These are phyloP conservation scores for Pavo muticus DNA, from an alignment of 2,113 vertebrate species.

Conservation along the genomic window DNA sequence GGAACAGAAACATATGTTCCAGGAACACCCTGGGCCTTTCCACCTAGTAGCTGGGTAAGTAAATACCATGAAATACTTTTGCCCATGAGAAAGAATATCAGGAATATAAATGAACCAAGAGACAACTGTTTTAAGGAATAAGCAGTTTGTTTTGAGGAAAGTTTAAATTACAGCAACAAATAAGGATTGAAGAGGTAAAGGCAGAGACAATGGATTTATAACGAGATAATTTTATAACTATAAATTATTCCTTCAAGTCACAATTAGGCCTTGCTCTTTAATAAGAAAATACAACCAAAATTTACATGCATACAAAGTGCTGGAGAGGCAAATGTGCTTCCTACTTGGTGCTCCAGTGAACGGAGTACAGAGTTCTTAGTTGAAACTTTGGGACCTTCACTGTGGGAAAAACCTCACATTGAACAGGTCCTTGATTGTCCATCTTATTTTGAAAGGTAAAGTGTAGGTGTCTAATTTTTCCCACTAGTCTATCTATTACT, in stretches of 20 bases:
- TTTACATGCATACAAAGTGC: background rate
- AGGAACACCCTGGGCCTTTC: background rate
- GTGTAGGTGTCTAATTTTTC: background rate
- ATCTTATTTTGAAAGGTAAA: background rate
- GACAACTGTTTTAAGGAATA: background rate
- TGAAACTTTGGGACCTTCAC: background rate
- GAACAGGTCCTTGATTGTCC: background rate
- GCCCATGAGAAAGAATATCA: background rate
- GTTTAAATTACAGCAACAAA: background rate
- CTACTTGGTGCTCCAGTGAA: background rate
- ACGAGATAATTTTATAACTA: background rate
- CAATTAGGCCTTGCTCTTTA: background rate
- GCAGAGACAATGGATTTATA: background rate
- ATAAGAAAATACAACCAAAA: slow-evolving; percentile 12
- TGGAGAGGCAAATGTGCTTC: background rate
- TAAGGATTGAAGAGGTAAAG: background rate
- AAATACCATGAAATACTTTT: background rate
- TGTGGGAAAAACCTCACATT: background rate
- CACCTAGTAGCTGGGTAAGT: background rate
- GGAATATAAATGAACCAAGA: background rate
- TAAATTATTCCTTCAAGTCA: slow-evolving; percentile 20
- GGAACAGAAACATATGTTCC: background rate
- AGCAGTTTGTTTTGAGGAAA: background rate
- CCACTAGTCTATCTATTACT: background rate
- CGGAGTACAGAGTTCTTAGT: background rate